phyloP scores from a whole-genome alignment of 1,140 invertebrate genomes.

The Drosophila sturtevanti region DNA sequence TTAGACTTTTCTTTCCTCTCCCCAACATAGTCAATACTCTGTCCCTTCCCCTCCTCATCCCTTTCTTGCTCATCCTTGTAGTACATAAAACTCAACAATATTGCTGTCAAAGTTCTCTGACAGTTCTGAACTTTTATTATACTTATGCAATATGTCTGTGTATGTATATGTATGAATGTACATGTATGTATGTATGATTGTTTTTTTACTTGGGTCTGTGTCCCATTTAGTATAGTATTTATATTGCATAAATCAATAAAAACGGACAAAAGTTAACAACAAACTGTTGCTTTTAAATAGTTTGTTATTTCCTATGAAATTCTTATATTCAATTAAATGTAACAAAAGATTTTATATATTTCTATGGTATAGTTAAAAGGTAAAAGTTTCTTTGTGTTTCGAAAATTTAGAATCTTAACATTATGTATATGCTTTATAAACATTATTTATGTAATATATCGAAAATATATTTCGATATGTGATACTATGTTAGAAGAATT shows the following conservation, averaged over 20 bases:
- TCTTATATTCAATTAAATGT: too few species aligned
- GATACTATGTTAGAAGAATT: too few species aligned
- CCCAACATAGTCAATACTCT: neutral
- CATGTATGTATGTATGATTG: too few species aligned
- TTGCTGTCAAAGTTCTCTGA: conserved; percentile 63
- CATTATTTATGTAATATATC: too few species aligned
- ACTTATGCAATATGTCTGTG: conserved; percentile 4
- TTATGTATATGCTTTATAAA: neutral
- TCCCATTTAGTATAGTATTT: neutral
- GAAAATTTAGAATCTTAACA: too few species aligned
- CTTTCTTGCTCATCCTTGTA: conserved; percentile 21
- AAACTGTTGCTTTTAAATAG: neutral
- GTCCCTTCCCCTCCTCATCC: neutral
- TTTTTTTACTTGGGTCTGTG: too few species aligned
- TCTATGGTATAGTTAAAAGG: too few species aligned
- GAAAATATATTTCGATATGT: too few species aligned
- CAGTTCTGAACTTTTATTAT: conserved; percentile 54
- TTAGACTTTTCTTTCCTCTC: conserved; percentile 15
- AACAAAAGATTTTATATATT: too few species aligned
- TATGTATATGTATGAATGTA: neutral
- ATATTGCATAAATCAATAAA: neutral
- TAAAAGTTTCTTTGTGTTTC: too few species aligned
- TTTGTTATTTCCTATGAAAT: neutral
- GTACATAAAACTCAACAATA: conserved; percentile 72
- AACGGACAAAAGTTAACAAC: neutral